Evolutionary conservation across 2,888 invertebrate species (phyloP).

Genomic region (Thymelicus acteon): DNA sequence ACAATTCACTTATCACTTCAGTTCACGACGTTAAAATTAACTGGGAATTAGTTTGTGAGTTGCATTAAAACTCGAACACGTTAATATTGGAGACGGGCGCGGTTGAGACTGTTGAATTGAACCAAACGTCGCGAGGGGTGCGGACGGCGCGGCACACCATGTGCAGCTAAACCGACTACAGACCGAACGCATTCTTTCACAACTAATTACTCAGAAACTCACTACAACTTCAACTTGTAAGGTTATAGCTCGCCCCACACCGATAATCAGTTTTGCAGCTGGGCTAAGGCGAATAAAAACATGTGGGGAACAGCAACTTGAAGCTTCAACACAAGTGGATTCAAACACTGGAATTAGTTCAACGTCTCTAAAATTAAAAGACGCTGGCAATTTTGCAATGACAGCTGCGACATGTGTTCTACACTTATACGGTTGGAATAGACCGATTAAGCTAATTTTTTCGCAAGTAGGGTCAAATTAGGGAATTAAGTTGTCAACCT

Average conservation of each 20-base stretch:
- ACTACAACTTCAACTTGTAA: constrained; percentile 57
- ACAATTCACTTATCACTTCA: constrained; percentile 34
- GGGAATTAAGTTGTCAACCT: constrained; percentile 14
- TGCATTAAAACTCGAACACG: constrained; percentile 51
- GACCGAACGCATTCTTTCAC: constrained; percentile 54
- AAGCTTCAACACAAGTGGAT: constrained; percentile 35
- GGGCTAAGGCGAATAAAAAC: constrained; percentile 58
- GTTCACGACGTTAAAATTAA: constrained; percentile 28
- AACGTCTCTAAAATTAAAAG: constrained; percentile 24
- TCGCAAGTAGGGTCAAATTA: constrained; percentile 10
- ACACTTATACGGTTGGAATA: constrained; percentile 29
- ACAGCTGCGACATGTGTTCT: constrained; percentile 29
- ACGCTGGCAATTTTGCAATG: constrained; percentile 15
- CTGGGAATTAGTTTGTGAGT: constrained; percentile 24
- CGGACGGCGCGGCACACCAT: constrained; percentile 56
- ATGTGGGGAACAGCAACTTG: constrained; percentile 48
- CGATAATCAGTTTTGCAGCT: constrained; percentile 64
- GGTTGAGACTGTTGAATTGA: constrained; percentile 69
- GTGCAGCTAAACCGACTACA: constrained; percentile 56
- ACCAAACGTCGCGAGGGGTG: constrained; percentile 66
- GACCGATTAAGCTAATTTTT: constrained; percentile 28
- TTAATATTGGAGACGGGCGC: constrained; percentile 63
- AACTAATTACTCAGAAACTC: constrained; percentile 53
- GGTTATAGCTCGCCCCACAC: constrained; percentile 59
- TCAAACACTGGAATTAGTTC: constrained; percentile 41